Percentiles rank a stretch among this genome's conserved stretches.
Evolutionary conservation across 2,888 invertebrate genomes (phyloP).

Genomic region (Synergus japonicus): DNA sequence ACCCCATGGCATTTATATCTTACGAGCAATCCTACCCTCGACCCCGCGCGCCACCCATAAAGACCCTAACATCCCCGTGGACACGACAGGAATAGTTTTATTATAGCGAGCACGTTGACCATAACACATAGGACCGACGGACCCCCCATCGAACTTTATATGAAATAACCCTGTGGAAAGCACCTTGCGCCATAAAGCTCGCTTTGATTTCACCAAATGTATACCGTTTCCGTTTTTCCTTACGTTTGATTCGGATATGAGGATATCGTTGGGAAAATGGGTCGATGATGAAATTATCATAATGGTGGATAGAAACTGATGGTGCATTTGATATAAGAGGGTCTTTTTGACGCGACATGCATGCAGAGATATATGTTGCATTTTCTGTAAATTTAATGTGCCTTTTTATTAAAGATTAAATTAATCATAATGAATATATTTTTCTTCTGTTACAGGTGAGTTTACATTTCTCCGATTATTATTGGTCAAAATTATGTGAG

Average conservation of each 20-base stretch:
- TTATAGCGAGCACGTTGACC: constrained; percentile 68
- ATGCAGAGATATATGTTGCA: too few species aligned
- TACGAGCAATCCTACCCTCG: constrained; percentile 50
- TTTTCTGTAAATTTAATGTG: too few species aligned
- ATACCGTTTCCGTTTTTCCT: neutral
- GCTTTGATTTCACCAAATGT: neutral
- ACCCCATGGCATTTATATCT: constrained; percentile 67
- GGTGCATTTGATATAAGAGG: neutral
- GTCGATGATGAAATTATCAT: constrained; percentile 9
- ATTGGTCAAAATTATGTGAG: neutral
- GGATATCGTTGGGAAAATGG: neutral
- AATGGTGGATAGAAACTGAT: neutral
- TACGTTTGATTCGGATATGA: neutral
- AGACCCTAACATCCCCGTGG: constrained; percentile 43
- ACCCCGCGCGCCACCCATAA: constrained; percentile 15
- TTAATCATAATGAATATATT: neutral
- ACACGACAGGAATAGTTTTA: constrained; percentile 70
- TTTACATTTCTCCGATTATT: neutral
- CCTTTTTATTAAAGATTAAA: too few species aligned
- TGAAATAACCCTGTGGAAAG: constrained; percentile 28
- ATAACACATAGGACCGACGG: constrained; percentile 54
- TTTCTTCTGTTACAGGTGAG: neutral
- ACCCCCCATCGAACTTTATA: constrained; percentile 47
- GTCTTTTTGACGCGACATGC: too few species aligned
- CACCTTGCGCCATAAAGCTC: constrained; percentile 5